Evolutionary conservation across 2,797 vertebrate species (phyloP), one percentile per base, ranked within the genome.

Genomic region (Monodelphis domestica): DNA sequence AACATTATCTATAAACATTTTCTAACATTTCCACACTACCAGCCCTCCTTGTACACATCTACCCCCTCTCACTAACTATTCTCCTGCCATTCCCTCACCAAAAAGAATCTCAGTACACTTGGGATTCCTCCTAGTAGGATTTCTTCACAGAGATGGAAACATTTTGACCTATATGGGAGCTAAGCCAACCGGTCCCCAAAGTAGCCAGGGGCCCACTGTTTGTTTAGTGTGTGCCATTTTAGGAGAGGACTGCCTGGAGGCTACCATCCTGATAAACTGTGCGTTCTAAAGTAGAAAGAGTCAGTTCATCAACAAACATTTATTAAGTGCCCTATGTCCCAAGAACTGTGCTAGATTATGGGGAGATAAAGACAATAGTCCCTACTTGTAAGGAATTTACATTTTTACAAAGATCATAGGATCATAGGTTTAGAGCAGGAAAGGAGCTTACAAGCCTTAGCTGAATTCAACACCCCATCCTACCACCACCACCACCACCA

Each of bases 1-100:
- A 51, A 45, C 12, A 29, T 56, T 94, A 51, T 91, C 89, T 90
- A 91, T 50, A 88, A 53, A 55, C 21, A 56, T 93, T 89, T 59
- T 89, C 59, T 24, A 53, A 87, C 33, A 21, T 89, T 88, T 89
- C 50, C 53, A 88, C 78, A 45, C 88, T 84, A 24, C 88, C 10
- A 0, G 54, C 29, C 59, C 89, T 54, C 89, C 12, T 3, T 2
- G 0, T 50, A 17, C 5, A 15, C 57, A 17, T 30, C 30, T 38
- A 9, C 38, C 53, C 38, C 1, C 0, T 6, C 21, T 84, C 26
- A 24, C 24, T 84, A 70, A 38, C 33, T 15, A 28, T 14, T 78
- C 51, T 28, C 12, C 11, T 21, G 15, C 29, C 89, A 91, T 14
- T 28, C 2, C 52, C 4, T 45, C 45, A 12, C 88, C 5, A 0